Evolutionary conservation across 2,797 vertebrate genomes (phyloP).

Genomic region (Chaenodraco wilsoni): DNA sequence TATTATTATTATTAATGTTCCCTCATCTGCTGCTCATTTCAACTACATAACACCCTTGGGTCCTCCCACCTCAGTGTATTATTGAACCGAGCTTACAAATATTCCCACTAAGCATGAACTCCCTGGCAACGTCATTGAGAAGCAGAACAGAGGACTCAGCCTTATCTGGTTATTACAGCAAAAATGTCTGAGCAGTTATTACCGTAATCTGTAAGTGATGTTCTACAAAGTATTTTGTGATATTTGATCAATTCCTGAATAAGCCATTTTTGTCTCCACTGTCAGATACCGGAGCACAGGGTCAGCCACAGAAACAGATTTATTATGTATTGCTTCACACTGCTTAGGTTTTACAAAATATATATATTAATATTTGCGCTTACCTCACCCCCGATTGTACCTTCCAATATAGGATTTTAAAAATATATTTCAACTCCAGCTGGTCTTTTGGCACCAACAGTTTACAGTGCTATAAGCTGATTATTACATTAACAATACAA

Average conservation of each 20-base stretch:
- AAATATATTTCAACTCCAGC: background rate
- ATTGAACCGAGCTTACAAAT: constrained; percentile 54
- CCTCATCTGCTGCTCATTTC: constrained; percentile 40
- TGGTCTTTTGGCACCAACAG: background rate
- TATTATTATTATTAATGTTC: background rate
- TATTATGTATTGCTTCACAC: constrained; percentile 27
- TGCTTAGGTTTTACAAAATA: constrained; percentile 16
- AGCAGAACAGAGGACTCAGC: constrained; percentile 50
- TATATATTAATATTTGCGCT: background rate
- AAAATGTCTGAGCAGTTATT: constrained; percentile 57
- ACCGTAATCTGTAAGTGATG: constrained; percentile 61
- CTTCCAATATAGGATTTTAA: background rate
- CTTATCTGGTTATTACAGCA: constrained; percentile 62
- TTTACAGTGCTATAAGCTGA: background rate
- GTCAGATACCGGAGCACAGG: background rate
- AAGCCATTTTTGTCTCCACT: constrained; percentile 22
- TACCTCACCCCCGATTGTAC: background rate
- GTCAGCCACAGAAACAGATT: constrained; percentile 33
- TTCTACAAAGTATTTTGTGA: constrained; percentile 54
- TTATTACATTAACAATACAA: no score
- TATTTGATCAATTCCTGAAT: constrained; percentile 42
- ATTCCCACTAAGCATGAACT: constrained; percentile 59
- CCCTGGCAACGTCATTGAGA: constrained; percentile 65
- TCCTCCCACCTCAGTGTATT: constrained; percentile 46
- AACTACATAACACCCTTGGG: constrained; percentile 55